These are phyloP conservation scores for Elanus axillaris DNA, from an alignment of 2,113 vertebrate species.

Conservation along the genomic window DNA sequence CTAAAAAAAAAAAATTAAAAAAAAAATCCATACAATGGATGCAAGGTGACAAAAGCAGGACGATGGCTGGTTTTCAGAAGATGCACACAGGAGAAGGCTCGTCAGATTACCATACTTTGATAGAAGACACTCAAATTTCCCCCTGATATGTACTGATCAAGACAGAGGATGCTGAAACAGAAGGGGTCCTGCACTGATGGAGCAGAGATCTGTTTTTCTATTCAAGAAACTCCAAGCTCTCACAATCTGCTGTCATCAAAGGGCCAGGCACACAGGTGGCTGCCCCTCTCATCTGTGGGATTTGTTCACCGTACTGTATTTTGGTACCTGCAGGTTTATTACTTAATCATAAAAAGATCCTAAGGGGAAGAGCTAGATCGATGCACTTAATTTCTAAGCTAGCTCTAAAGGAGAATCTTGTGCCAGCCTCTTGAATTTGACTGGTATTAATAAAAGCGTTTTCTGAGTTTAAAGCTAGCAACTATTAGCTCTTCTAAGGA, in stretches of 20 bases:
- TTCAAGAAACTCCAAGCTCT: background rate
- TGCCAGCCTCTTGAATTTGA: background rate
- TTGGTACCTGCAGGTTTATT: background rate
- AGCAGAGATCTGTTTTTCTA: background rate
- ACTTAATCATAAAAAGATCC: background rate
- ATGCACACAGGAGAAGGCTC: background rate
- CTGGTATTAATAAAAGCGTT: background rate
- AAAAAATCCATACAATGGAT: background rate
- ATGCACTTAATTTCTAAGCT: background rate
- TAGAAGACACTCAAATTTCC: background rate
- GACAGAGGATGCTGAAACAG: background rate
- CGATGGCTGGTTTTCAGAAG: background rate
- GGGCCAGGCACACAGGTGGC: background rate
- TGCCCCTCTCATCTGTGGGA: background rate
- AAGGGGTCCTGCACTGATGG: background rate
- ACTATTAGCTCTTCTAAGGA: background rate
- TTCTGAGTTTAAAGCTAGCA: background rate
- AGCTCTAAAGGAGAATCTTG: background rate
- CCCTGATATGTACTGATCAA: rapidly evolving
- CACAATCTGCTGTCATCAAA: background rate
- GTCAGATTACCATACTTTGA: background rate
- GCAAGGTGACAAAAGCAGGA: background rate
- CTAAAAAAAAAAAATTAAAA: background rate
- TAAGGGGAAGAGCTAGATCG: background rate
- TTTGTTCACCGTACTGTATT: background rate